These are phyloP conservation scores for Rosalia funebris DNA, from an alignment of 2,888 invertebrate genomes.

Conservation along the genomic window DNA sequence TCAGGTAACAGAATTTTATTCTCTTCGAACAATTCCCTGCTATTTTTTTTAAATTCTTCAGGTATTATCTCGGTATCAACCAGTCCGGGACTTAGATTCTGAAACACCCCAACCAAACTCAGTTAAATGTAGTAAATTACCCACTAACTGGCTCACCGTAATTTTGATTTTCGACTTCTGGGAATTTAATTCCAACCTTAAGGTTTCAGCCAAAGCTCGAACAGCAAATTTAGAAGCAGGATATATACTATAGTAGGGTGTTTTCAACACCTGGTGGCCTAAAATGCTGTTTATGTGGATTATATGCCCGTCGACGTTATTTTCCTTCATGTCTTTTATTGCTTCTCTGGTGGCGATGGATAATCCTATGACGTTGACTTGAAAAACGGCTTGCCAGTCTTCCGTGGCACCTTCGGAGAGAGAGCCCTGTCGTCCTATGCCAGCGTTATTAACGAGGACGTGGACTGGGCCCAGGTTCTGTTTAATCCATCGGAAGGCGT, in stretches of 20 bases:
- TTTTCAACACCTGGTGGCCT: conserved; percentile 31
- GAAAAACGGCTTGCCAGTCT: conserved; percentile 41
- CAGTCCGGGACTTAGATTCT: conserved; percentile 48
- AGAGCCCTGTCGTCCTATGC: conserved; percentile 22
- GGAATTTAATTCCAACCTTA: conserved; percentile 37
- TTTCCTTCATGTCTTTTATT: conserved; percentile 35
- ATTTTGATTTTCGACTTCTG: conserved; percentile 41
- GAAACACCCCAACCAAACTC: conserved; percentile 22
- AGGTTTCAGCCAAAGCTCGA: conserved; percentile 43
- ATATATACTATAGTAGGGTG: conserved; percentile 37
- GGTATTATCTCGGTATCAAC: conserved; percentile 36
- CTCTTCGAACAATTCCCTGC: neutral
- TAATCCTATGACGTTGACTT: conserved; percentile 17
- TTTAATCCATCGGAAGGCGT: conserved; percentile 47
- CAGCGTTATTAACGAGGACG: conserved; percentile 52
- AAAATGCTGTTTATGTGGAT: conserved; percentile 39
- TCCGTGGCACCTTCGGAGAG: conserved; percentile 40
- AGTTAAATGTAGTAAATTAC: too few species aligned
- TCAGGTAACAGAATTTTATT: conserved; percentile 32
- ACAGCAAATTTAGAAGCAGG: too few species aligned
- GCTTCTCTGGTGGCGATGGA: conserved; percentile 34
- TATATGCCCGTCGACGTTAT: conserved; percentile 40
- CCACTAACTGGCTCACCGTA: too few species aligned
- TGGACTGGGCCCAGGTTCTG: conserved; percentile 49
- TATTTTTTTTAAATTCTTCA: neutral